A percentile compares a stretch with the other conserved stretches of the same genome.
These are phyloP conservation scores for Epirrhoe alternata DNA, from an alignment of 2,888 invertebrate genomes.

Conservation along the genomic window DNA sequence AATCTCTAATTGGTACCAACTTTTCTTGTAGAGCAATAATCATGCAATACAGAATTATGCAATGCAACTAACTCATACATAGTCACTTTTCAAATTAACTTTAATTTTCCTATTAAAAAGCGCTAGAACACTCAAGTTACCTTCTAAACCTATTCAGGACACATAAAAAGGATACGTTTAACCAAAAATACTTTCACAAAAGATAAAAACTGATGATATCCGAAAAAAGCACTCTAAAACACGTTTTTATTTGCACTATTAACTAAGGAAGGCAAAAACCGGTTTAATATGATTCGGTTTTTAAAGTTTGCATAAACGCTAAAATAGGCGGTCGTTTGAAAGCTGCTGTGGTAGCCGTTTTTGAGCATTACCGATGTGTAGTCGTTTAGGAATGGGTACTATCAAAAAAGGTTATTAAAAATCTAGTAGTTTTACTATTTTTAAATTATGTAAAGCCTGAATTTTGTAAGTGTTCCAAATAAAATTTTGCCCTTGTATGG, in stretches of 20 bases:
- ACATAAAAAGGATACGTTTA: conserved; percentile 16
- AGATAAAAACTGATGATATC: conserved; percentile 22
- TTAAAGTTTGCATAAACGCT: conserved; percentile 56
- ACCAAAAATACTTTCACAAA: conserved; percentile 17
- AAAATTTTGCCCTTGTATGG: no score
- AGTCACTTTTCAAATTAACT: no score
- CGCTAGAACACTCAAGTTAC: no score
- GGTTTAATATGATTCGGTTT: conserved; percentile 54
- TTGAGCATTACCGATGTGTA: conserved; percentile 20
- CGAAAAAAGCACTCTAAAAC: conserved; percentile 21
- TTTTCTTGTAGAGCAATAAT: no score
- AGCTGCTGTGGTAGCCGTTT: conserved; percentile 50
- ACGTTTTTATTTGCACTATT: conserved; percentile 25
- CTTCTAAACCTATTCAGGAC: not conserved
- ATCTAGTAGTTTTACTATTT: not conserved
- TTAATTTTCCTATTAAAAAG: no score
- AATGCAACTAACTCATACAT: no score
- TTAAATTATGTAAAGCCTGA: not conserved
- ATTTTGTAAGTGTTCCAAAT: not conserved
- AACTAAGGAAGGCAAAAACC: conserved; percentile 19
- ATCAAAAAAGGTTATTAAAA: not conserved
- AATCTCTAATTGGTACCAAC: no score
- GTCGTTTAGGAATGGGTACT: not conserved
- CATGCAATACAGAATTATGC: no score
- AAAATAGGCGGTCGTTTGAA: conserved; percentile 55